A percentile compares a stretch with the other conserved stretches of the same genome.
Conservation (phyloP, 2,888 invertebrate species). For the Epinotia ramella region DNA sequence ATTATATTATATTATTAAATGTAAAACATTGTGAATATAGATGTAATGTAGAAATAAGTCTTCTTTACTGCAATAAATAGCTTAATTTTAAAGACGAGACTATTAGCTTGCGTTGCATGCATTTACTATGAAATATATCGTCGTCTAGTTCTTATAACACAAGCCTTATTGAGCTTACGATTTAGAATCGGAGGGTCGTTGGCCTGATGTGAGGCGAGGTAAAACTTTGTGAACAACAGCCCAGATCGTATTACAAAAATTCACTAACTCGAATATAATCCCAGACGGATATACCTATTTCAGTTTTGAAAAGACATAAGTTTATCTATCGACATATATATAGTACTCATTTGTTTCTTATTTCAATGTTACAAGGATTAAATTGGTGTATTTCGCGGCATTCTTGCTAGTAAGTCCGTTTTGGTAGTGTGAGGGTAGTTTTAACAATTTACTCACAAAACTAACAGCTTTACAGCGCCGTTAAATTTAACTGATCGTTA, state of each 20-base stretch:
- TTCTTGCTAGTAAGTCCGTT: not conserved
- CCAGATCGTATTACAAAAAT: conserved; percentile 27
- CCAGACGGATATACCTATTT: not conserved
- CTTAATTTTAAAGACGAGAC: no score
- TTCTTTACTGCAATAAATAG: no score
- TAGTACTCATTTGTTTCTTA: not conserved
- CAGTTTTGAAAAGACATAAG: not conserved
- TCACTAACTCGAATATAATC: conserved; percentile 8
- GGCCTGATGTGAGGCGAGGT: no score
- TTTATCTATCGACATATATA: not conserved
- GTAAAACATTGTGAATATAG: no score
- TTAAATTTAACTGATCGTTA: conserved; percentile 43
- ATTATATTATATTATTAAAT: no score
- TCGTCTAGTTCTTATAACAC: no score
- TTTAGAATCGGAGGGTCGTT: no score
- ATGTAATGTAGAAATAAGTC: no score
- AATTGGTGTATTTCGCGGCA: not conserved
- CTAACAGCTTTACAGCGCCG: conserved; percentile 27
- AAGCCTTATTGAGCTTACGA: no score
- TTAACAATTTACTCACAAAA: conserved; percentile 38
- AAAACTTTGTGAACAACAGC: no score
- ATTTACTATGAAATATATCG: no score
- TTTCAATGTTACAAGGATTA: not conserved
- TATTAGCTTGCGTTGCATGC: no score
- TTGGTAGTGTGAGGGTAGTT: not conserved